Base-by-base conservation (phyloP, 2,888 invertebrate genomes). In the Bedellia somnulentella region DNA sequence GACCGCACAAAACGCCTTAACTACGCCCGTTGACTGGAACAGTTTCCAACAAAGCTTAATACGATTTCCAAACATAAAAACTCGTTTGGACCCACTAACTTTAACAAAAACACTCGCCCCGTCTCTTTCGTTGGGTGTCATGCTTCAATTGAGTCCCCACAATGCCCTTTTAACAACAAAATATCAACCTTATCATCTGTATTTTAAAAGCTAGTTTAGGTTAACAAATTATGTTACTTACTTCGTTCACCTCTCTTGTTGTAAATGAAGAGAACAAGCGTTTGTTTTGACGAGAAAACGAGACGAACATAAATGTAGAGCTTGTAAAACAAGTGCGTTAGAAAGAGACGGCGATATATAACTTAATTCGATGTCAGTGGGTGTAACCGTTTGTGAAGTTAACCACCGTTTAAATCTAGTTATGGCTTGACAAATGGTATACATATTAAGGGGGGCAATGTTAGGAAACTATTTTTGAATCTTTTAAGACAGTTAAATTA, bases 401-500 rank as follows among this genome's bases (percentile, higher is more conserved):
- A n/a, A n/a, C n/a, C n/a, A n/a, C n/a, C n/a, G n/a, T 70, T 75
- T 71, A 75, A 75, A 75, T 73, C 68, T 61, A 70, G 75, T 75
- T 75, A 75, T 68, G 67, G 70, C 51, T 75, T 73, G 75, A 71
- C 71, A 75, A 75, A 75, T 73, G 75, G 75, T 71, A 66, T 66
- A 70, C 71, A 70, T 71, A 73, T 73, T 70, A 70, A 63, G 66
- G 70, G 68, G 71, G 75, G 73, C 66, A 67, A 68, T 68, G 73
- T 71, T 68, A 71, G 71, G 60, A 73, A 70, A 75, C 75, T 75
- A 75, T 75, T 75, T 75, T 75, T 75, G 75, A 75, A 75, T 75
- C 73, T 75, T 75, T 75, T 75, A 75, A 75, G 73, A 75, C 71
- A 68, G 67, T 68, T 75, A 71, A 73, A 75, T 73, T 73, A 73